A percentile compares a stretch with the other conserved stretches of the same genome.
These are phyloP conservation scores for Amphimallon solstitiale DNA, from an alignment of 2,888 invertebrate genomes.

Conservation along the genomic window DNA sequence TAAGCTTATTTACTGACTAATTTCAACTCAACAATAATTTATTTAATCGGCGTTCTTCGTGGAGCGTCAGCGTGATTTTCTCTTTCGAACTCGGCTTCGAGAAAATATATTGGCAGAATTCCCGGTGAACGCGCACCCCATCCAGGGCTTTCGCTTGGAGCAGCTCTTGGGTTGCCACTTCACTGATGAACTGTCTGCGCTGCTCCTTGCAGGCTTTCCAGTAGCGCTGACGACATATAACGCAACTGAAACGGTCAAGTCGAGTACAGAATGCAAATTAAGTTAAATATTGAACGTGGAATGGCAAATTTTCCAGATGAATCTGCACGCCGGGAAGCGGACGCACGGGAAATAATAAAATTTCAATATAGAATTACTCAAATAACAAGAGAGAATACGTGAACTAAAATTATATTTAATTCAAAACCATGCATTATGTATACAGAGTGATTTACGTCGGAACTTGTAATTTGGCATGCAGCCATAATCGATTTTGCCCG, in stretches of 20 bases:
- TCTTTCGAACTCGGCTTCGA: slow-evolving; percentile 54
- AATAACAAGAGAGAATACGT: background rate
- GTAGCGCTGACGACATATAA: slow-evolving; percentile 73
- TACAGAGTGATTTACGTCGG: too few species aligned
- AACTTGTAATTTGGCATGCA: too few species aligned
- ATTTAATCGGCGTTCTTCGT: slow-evolving; percentile 55
- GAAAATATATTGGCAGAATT: slow-evolving; percentile 70
- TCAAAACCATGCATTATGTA: too few species aligned
- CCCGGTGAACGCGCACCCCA: slow-evolving; percentile 72
- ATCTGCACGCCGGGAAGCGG: too few species aligned
- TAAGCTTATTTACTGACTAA: too few species aligned
- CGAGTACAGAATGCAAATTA: too few species aligned
- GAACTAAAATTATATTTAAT: slow-evolving; percentile 6
- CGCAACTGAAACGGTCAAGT: slow-evolving; percentile 64
- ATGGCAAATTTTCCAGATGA: too few species aligned
- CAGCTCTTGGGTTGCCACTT: slow-evolving; percentile 70
- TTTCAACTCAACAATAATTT: slow-evolving; percentile 47
- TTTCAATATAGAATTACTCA: background rate
- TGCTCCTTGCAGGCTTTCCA: slow-evolving; percentile 66
- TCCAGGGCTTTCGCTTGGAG: slow-evolving; percentile 72
- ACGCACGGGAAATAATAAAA: too few species aligned
- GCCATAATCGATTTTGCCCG: too few species aligned
- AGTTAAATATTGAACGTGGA: too few species aligned
- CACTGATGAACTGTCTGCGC: slow-evolving; percentile 70
- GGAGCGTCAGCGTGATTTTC: slow-evolving; percentile 53